Base-by-base conservation (phyloP, 2,113 vertebrate species). In the Petrocephalus microphthalmus region DNA sequence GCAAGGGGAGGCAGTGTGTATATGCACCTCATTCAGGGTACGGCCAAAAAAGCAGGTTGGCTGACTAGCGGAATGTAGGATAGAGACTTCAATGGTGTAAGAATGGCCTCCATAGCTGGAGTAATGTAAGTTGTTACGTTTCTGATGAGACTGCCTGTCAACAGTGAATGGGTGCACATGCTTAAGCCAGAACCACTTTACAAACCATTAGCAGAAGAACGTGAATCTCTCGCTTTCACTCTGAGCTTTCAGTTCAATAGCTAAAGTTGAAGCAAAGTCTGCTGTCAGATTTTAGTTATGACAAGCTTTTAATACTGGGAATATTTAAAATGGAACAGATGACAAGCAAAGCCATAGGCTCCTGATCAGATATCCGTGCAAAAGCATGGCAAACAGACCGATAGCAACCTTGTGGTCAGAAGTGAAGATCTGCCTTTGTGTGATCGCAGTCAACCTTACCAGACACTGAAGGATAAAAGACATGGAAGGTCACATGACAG, bases 371-470 rank as follows among this genome's bases (percentile, higher is more conserved):
- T 52, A 64, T 94, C 92, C 94, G 91, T 95, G 95, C 95, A 95
- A 91, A 91, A 90, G 91, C 94, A 95, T 94, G 92, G 92, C 93
- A 94, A 93, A 93, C 92, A 94, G 92, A 96, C 96, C 95, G 94
- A 95, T 96, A 93, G 96, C 93, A 96, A 98, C 97, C 97, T 98
- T 97, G 94, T 97, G 95, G 93, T 98, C 97, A 92, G 96, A 94
- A 93, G 96, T 95, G 97, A 97, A 97, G 96, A 98, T 97, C 95
- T 97, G 96, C 96, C 97, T 97, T 96, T 97, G 97, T 95, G 97
- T 97, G 96, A 98, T 97, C 96, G 96, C 95, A 95, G 97, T 97
- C 97, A 98, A 97, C 95, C 97, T 97, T 96, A 97, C 94, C 96
- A 98, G 97, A 98, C 96, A 98, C 97, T 98, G 94, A 95, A 95